Evolutionary conservation across 2,888 invertebrate genomes (phyloP), one percentile per base, ranked within the genome.

Genomic region (Prosapia bicincta): DNA sequence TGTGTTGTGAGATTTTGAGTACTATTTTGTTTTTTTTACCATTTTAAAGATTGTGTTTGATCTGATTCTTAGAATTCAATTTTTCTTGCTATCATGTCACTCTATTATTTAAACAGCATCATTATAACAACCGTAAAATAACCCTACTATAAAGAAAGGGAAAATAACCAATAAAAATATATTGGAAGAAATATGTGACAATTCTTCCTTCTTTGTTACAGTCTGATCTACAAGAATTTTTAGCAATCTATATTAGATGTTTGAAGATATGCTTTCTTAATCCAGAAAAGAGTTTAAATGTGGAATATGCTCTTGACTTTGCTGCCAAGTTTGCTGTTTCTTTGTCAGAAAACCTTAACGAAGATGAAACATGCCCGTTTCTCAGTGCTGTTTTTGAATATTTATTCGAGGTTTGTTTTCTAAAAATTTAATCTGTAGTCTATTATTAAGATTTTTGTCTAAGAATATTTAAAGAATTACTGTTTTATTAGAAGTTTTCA

Each of bases 301-400:
- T 93, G 0, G 90, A 92, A 80, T 86, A 91, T 43, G 89, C 90
- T 0, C 85, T 94, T 0, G 87, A 90, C 77, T 94, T 93, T 85
- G 89, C 91, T 26, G 90, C 92, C 0, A 91, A 90, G 78, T 94
- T 93, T 84, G 88, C 90, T 69, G 88, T 89, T 0, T 88, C 89
- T 0, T 86, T 91, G 26, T 87, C 89, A 79, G 71, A 89, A 65
- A 83, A 83, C 5, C 87, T 88, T 26, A 87, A 87, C 24, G 82
- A 83, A 1, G 85, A 85, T 25, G 82, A 85, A 1, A 83, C 85
- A 77, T 84, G 85, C 80, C 85, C 85, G 15, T 89, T 93, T 80
- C 82, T 92, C 15, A 83, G 85, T 78, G 87, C 88, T 74, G 85
- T 92, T 38, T 89, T 92, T 83, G 86, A 89, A 32, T 90, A 90